These are phyloP conservation scores for Fopius arisanus DNA, from an alignment of 1,140 invertebrate species.

Conservation along the genomic window DNA sequence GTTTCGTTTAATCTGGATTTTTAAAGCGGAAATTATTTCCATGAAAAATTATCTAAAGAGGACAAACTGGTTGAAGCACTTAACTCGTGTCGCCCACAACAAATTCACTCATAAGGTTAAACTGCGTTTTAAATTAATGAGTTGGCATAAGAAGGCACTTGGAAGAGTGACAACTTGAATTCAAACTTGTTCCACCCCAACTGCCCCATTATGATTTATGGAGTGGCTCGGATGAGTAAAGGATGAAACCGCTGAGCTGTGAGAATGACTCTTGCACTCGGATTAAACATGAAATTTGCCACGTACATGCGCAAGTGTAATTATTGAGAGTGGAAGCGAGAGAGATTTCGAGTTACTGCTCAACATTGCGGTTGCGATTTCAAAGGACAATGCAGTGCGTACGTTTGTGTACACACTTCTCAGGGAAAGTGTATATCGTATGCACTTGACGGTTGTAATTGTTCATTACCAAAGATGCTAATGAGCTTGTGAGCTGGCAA, in stretches of 20 bases:
- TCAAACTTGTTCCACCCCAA: background rate
- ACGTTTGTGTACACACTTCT: background rate
- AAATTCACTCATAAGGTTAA: background rate
- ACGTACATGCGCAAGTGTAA: background rate
- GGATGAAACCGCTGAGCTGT: background rate
- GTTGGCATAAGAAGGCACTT: background rate
- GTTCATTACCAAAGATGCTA: background rate
- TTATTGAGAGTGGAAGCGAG: background rate
- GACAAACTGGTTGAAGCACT: background rate
- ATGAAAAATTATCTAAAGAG: too few species aligned
- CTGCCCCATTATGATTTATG: background rate
- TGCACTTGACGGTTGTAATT: background rate
- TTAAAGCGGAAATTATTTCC: too few species aligned
- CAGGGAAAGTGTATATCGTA: background rate
- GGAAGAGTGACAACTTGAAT: background rate
- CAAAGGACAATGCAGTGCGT: background rate
- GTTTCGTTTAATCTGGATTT: too few species aligned
- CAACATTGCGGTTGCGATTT: background rate
- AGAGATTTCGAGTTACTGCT: background rate
- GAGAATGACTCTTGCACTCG: background rate
- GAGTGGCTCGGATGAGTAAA: background rate
- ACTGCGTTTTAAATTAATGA: background rate
- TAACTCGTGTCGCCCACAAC: background rate
- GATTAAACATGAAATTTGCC: background rate
- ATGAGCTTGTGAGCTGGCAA: background rate